These are phyloP conservation scores for Lepeophtheirus nordmannii DNA, from an alignment of 2,888 invertebrate genomes.

Conservation along the genomic window DNA sequence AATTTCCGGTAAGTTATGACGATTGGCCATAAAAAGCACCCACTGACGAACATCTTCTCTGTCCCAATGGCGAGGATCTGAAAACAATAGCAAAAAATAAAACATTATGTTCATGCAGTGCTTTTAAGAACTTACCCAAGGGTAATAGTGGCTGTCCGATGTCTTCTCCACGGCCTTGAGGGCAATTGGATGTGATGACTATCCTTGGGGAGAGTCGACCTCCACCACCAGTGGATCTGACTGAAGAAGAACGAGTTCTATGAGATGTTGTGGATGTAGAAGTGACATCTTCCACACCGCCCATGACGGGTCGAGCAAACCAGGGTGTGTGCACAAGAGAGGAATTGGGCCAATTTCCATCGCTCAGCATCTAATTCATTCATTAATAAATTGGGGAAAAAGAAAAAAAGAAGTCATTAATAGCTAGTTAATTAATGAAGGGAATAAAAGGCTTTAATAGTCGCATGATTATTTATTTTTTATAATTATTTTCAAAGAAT, in stretches of 20 bases:
- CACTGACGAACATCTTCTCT: constrained; percentile 30
- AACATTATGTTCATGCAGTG: neutral
- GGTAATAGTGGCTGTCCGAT: neutral
- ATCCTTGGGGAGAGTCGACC: neutral
- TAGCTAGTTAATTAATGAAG: too few relatives aligned
- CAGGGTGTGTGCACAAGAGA: constrained; percentile 4
- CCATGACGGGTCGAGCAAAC: constrained; percentile 11
- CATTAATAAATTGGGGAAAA: too few relatives aligned
- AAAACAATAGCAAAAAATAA: constrained; percentile 1
- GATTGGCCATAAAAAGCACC: constrained; percentile 28
- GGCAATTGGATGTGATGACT: neutral
- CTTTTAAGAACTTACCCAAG: neutral
- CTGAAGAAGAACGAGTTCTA: neutral
- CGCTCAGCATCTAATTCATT: neutral
- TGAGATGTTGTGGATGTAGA: constrained; percentile 1
- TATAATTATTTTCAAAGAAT: too few relatives aligned
- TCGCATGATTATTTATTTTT: too few relatives aligned
- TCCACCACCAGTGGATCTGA: constrained; percentile 1
- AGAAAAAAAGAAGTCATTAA: too few relatives aligned
- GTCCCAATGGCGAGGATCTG: constrained; percentile 28
- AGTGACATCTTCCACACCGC: neutral
- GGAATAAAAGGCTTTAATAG: too few relatives aligned
- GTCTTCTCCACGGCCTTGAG: neutral
- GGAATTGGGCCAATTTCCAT: constrained; percentile 2
- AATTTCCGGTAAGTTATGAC: constrained; percentile 29